A percentile compares a stretch with the other conserved stretches of the same genome.
These are phyloP conservation scores for Anoplophora glabripennis DNA, from an alignment of 1,140 invertebrate species.

Conservation along the genomic window DNA sequence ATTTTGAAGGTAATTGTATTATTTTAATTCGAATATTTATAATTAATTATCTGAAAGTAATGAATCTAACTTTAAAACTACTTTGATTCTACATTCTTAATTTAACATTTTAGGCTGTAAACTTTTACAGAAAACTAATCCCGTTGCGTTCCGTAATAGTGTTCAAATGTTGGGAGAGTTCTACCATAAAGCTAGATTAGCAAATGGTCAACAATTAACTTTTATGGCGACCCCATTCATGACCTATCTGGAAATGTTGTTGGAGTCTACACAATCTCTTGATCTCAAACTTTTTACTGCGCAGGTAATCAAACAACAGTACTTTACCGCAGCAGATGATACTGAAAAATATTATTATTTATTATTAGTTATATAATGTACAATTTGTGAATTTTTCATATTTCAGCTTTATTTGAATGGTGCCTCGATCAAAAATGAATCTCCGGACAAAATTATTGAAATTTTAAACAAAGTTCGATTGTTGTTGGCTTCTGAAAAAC, in stretches of 20 bases:
- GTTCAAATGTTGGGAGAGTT: constrained; percentile 27
- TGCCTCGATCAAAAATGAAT: constrained; percentile 25
- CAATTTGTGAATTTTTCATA: neutral
- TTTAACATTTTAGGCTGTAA: constrained; percentile 16
- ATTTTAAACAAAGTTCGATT: constrained; percentile 33
- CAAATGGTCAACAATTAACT: constrained; percentile 15
- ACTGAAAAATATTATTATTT: neutral
- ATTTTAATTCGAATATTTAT: neutral
- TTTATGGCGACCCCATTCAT: constrained; percentile 21
- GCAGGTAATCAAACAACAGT: constrained; percentile 14
- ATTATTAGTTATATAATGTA: neutral
- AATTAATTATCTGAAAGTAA: neutral
- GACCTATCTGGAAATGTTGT: constrained; percentile 22
- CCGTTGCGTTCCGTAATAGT: constrained; percentile 21
- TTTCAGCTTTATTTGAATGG: constrained; percentile 43
- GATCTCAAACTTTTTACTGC: constrained; percentile 25
- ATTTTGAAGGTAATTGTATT: constrained; percentile 20
- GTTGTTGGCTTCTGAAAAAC: constrained; percentile 24
- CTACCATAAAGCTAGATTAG: constrained; percentile 22
- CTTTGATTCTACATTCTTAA: constrained; percentile 3
- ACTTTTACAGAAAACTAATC: constrained; percentile 24
- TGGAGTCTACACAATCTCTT: constrained; percentile 7
- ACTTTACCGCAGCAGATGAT: neutral
- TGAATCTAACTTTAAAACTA: neutral
- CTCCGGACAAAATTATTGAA: constrained; percentile 31